Conservation (phyloP, 2,113 vertebrate species). For the Collichthys lucidus region DNA sequence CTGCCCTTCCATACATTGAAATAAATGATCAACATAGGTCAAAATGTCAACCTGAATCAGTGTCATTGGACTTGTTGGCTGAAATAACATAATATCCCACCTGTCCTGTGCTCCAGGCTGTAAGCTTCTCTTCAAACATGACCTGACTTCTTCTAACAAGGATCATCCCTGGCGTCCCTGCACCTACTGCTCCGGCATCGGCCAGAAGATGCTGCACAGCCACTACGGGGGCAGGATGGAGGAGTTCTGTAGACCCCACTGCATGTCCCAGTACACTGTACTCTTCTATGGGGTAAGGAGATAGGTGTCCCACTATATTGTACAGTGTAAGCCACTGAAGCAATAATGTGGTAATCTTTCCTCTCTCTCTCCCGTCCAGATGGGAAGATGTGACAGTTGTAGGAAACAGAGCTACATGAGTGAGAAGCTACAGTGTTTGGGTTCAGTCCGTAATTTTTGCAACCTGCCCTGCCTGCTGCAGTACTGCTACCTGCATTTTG, state of each 20-base stretch:
- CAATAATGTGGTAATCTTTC: background rate
- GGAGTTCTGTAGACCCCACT: slow-evolving; percentile 96
- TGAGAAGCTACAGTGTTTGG: slow-evolving; percentile 94
- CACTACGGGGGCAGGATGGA: slow-evolving; percentile 92
- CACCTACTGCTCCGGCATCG: slow-evolving; percentile 91
- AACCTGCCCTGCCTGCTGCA: slow-evolving; percentile 92
- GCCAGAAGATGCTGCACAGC: slow-evolving; percentile 90
- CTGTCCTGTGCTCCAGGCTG: slow-evolving; percentile 84
- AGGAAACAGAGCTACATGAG: slow-evolving; percentile 93
- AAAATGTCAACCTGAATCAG: background rate
- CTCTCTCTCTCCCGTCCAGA: slow-evolving; percentile 77
- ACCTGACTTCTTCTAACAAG: slow-evolving; percentile 89
- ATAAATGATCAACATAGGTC: background rate
- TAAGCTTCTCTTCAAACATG: slow-evolving; percentile 92
- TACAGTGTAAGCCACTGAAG: background rate
- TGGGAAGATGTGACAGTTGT: slow-evolving; percentile 95
- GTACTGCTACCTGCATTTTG: slow-evolving; percentile 86
- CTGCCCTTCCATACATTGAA: background rate
- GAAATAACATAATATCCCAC: background rate
- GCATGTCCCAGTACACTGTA: slow-evolving; percentile 96
- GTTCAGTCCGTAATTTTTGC: slow-evolving; percentile 95
- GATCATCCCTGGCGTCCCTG: slow-evolving; percentile 90
- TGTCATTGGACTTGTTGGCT: background rate
- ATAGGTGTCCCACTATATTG: background rate
- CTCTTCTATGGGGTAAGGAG: slow-evolving; percentile 94